These are phyloP conservation scores for Catostomus latipinnis DNA, from an alignment of 2,797 vertebrate species.

Conservation along the genomic window DNA sequence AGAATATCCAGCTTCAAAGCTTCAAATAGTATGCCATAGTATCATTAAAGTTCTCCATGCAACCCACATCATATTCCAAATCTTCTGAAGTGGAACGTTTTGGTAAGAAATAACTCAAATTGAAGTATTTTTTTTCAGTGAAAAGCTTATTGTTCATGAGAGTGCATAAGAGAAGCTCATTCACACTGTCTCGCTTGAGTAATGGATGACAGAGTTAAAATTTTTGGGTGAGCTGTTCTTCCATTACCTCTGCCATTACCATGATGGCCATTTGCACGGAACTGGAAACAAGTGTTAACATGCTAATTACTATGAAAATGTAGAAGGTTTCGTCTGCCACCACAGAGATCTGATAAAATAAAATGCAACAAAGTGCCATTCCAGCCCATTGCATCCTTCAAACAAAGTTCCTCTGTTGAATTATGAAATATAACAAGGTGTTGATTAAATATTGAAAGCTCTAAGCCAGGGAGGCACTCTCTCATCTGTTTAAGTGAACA, in stretches of 20 bases:
- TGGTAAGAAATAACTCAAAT: too few relatives aligned
- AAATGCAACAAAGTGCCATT: slow-evolving; percentile 4
- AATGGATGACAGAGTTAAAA: too few relatives aligned
- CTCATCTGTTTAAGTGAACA: slow-evolving; percentile 14
- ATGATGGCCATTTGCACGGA: not conserved
- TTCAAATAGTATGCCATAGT: too few relatives aligned
- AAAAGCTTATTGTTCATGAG: too few relatives aligned
- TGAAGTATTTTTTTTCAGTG: too few relatives aligned
- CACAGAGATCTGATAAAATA: not conserved
- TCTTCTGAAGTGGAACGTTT: too few relatives aligned
- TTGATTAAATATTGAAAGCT: slow-evolving; percentile 45
- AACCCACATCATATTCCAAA: too few relatives aligned
- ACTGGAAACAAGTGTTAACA: slow-evolving; percentile 22
- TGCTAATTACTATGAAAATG: slow-evolving; percentile 4
- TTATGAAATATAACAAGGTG: slow-evolving; percentile 16
- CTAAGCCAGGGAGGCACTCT: not conserved
- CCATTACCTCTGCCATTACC: not conserved
- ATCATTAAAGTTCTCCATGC: too few relatives aligned
- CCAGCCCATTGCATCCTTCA: slow-evolving; percentile 17
- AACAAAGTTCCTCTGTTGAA: slow-evolving; percentile 26
- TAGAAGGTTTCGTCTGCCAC: not conserved
- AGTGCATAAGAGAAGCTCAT: too few relatives aligned
- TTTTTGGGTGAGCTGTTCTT: not conserved
- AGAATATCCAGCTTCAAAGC: too few relatives aligned
- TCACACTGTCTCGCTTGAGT: slow-evolving; percentile 1